Base-by-base conservation (phyloP, 2,888 invertebrate species). In the Pachliopta kotzebuea region DNA sequence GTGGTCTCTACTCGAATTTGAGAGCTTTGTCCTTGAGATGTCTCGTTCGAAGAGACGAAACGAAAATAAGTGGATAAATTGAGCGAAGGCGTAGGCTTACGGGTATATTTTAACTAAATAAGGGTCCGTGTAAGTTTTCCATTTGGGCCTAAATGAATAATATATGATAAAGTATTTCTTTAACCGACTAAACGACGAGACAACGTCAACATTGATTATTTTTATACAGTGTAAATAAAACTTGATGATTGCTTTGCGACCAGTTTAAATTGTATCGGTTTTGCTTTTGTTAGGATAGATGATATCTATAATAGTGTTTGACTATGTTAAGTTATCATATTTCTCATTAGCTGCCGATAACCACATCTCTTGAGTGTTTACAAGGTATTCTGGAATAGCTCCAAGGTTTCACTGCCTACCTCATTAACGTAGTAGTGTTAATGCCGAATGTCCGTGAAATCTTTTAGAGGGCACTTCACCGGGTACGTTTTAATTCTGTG, bases 341-440 rank as follows among this genome's bases (percentile, higher is more conserved):
- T 62, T 69, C 68, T 66, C 58, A 65, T 59, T 62, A 65, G 55
- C 58, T 58, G 20, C 62, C 23, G 56, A 62, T 62, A 62, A 37
- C 62, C 49, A 58, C 61, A 56, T 54, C 21, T 31, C 49, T 68
- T 62, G 69, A 73, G 72, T 84, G 83, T 87, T 86, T 86, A 86
- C 84, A 78, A 83, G 81, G 76, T 77, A 76, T 72, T 73, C 84
- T 89, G 88, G 89, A 87, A 78, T 70, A 66, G 74, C 72, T 88
- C 90, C 89, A 90, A 88, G 84, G 84, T 85, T 84, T 82, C 83
- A 79, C 83, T 84, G 74, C 77, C 77, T 76, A 72, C 82, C 84
- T 89, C 86, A 86, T 90, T 90, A 90, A 73, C 76, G 78, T 71
- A 75, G 78, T 82, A 77, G 84, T 85, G 88, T 87, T 88, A 87